Percentiles rank a stretch among this genome's conserved stretches.
These are phyloP conservation scores for Scaptomyza caliginosa DNA, from an alignment of 2,888 invertebrate species.

Conservation along the genomic window DNA sequence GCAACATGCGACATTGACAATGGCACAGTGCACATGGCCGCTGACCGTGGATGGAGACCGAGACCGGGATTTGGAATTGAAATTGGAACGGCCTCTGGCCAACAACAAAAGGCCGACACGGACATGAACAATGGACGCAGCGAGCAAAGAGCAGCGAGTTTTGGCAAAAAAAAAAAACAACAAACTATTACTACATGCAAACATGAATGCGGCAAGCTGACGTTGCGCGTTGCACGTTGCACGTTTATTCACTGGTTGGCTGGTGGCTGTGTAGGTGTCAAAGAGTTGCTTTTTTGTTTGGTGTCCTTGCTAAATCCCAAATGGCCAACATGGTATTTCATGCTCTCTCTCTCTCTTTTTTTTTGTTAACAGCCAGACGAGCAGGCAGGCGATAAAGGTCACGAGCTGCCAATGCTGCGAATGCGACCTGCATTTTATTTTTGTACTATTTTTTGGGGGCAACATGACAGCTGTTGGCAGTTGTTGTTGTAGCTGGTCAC, in stretches of 20 bases:
- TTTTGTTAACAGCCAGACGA: not conserved
- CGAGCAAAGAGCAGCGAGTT: not conserved
- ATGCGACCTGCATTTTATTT: slow-evolving; percentile 63
- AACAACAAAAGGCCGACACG: slow-evolving; percentile 42
- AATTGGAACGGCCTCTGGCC: slow-evolving; percentile 19
- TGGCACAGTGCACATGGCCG: not conserved
- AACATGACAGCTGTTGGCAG: slow-evolving; percentile 24
- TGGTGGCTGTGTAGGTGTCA: slow-evolving; percentile 41
- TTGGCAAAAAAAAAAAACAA: slow-evolving; percentile 51
- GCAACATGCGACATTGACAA: slow-evolving; percentile 27
- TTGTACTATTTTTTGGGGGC: slow-evolving; percentile 18
- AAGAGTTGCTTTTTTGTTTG: slow-evolving; percentile 23
- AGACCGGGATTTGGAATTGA: not conserved
- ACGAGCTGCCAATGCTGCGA: slow-evolving; percentile 47
- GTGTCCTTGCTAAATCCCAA: slow-evolving; percentile 60
- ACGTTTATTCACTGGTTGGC: slow-evolving; percentile 12
- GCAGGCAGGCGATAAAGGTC: slow-evolving; percentile 46
- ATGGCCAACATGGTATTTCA: slow-evolving; percentile 17
- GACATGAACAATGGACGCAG: slow-evolving; percentile 44
- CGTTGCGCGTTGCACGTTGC: slow-evolving; percentile 30
- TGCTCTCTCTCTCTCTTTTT: not conserved
- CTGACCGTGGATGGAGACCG: slow-evolving; percentile 8
- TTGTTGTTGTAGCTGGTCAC: slow-evolving; percentile 61
- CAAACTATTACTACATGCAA: slow-evolving; percentile 52
- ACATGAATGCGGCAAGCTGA: slow-evolving; percentile 58